Conservation (phyloP, 1,140 invertebrate species). For the Orius laevigatus region DNA sequence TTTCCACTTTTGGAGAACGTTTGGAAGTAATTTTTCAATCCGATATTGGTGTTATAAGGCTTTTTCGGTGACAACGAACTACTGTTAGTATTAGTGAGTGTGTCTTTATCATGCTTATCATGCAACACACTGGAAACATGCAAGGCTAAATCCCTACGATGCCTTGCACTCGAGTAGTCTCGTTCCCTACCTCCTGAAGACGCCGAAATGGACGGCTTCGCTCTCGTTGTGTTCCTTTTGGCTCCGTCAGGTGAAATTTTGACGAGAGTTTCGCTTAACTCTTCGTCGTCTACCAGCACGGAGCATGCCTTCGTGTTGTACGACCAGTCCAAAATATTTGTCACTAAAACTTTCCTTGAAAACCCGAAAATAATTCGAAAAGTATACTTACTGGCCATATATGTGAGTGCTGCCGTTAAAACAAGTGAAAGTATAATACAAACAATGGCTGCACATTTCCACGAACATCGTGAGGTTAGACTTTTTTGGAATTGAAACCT, state of each 20-base stretch:
- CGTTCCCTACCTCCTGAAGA: conserved; percentile 42
- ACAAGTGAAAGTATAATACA: conserved; percentile 67
- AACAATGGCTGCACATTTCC: conserved; percentile 76
- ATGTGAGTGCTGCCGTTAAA: conserved; percentile 62
- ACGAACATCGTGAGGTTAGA: conserved; percentile 67
- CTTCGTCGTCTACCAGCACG: conserved; percentile 54
- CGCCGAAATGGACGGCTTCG: conserved; percentile 17
- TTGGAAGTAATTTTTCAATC: too few species aligned
- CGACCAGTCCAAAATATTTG: conserved; percentile 63
- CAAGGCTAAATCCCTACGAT: conserved; percentile 44
- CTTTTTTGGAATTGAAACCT: conserved; percentile 79
- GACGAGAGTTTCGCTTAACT: conserved; percentile 35
- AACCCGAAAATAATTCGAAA: background rate
- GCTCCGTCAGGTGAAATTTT: conserved; percentile 13
- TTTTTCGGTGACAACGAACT: too few species aligned
- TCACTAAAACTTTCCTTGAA: conserved; percentile 36
- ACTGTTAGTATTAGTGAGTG: background rate
- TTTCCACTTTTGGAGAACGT: too few species aligned
- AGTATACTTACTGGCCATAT: conserved; percentile 61
- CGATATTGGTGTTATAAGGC: too few species aligned
- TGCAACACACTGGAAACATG: conserved; percentile 31
- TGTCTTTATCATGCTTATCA: conserved; percentile 19
- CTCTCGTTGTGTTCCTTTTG: conserved; percentile 17
- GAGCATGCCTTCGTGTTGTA: conserved; percentile 62
- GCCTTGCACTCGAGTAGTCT: conserved; percentile 18